Conservation (phyloP, 2,888 invertebrate species). For the Hermaeophaga mercurialis region DNA sequence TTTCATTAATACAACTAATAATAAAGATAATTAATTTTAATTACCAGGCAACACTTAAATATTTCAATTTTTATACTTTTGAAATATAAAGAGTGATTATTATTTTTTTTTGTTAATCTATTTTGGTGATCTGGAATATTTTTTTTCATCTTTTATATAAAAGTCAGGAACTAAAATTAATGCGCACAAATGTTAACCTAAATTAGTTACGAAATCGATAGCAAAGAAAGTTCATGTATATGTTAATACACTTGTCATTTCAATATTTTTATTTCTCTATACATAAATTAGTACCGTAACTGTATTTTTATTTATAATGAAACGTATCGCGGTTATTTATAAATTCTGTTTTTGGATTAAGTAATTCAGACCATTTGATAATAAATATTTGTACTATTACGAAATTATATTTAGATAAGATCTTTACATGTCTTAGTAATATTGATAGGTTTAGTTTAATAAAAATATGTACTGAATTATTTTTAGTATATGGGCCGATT, state of each 20-base stretch:
- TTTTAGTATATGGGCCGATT: not conserved
- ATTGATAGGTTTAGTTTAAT: not conserved
- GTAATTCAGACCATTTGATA: not conserved
- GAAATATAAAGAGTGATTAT: too few species aligned
- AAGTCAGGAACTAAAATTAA: not conserved
- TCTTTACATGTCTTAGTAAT: not conserved
- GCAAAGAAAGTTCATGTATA: not conserved
- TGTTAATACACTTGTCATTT: not conserved
- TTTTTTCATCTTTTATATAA: too few species aligned
- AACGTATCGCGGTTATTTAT: not conserved
- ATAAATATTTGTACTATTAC: slow-evolving; percentile 4
- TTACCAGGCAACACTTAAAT: too few species aligned
- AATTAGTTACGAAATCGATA: not conserved
- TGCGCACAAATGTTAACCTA: not conserved
- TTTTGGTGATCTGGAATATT: too few species aligned
- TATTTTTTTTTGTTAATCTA: too few species aligned
- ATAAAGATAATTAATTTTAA: too few species aligned
- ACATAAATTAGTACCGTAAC: not conserved
- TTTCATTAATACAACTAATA: too few species aligned
- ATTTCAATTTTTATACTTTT: too few species aligned
- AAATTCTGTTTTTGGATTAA: not conserved
- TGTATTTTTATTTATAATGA: not conserved
- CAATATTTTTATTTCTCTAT: not conserved
- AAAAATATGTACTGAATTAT: not conserved
- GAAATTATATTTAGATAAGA: not conserved